A percentile compares a stretch with the other conserved stretches of the same genome.
phyloP scores from a whole-genome alignment of 2,797 vertebrate genomes.

The Lacerta bilineata region DNA sequence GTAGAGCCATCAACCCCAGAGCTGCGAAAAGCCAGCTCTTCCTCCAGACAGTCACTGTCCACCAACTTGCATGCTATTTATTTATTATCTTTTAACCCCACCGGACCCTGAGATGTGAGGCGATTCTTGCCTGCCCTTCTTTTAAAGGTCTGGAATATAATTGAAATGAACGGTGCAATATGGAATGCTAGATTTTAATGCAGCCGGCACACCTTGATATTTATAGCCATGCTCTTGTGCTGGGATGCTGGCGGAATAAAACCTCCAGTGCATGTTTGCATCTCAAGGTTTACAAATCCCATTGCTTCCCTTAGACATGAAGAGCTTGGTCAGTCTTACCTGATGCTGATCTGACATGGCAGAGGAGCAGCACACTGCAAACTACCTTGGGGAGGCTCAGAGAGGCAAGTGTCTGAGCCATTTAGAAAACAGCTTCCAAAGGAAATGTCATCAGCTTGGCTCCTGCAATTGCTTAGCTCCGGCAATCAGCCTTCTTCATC shows the following conservation, averaged over 20 bases:
- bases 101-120: background rate
- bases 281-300: accelerated
- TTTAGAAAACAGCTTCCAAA: background rate
- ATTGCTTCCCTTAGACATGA: background rate
- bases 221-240: background rate
- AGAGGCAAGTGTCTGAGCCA: background rate
- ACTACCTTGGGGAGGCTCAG: background rate
- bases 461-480: background rate
- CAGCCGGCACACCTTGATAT: background rate
- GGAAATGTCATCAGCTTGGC: background rate
- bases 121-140: background rate
- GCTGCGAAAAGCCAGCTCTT: background rate
- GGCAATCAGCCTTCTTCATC: background rate
- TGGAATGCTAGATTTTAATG: background rate
- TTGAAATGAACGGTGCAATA: background rate
- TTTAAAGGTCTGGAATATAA: background rate
- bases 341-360: conserved; percentile 32
- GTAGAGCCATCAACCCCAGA: background rate
- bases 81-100: no score
- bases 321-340: conserved; percentile 51
- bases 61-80: background rate
- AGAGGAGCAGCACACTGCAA: conserved; percentile 36
- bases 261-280: background rate
- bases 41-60: background rate
- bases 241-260: background rate